Percentiles rank a stretch among this genome's conserved stretches.
Evolutionary conservation across 64 coral and sea anemone genomes (phyloP).

Genomic region (Orbicella faveolata): DNA sequence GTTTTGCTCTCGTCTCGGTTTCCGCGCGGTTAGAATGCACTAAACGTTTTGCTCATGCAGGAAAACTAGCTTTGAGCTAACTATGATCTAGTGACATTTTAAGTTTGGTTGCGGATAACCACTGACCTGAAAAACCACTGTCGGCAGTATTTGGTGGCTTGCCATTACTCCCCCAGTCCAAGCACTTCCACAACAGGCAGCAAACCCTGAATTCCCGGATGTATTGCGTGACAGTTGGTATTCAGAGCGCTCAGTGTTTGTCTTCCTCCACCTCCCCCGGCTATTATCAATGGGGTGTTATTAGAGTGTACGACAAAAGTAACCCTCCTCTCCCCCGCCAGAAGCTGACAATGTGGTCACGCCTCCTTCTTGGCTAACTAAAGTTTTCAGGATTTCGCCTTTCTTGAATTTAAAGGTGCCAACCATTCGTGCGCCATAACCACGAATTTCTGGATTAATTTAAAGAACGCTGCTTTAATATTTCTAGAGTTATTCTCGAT

Average conservation of each 20-base stretch:
- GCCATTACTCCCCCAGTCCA: background rate
- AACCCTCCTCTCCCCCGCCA: conserved; percentile 60
- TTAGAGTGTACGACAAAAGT: conserved; percentile 56
- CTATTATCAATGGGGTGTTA: conserved; percentile 65
- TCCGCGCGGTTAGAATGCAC: too few species aligned
- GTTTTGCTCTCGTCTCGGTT: too few species aligned
- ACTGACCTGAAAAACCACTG: background rate
- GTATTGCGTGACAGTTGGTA: background rate
- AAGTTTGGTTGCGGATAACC: too few species aligned
- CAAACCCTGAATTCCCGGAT: background rate
- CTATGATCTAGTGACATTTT: too few species aligned
- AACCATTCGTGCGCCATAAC: conserved; percentile 57
- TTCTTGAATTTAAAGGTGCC: conserved; percentile 54
- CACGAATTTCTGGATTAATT: conserved; percentile 40
- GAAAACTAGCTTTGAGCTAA: too few species aligned
- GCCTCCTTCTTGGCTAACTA: conserved; percentile 78
- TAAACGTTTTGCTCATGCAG: too few species aligned
- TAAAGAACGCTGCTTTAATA: too few species aligned
- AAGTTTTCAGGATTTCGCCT: conserved; percentile 64
- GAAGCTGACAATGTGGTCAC: too few species aligned
- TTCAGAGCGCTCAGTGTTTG: background rate
- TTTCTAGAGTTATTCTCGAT: too few species aligned
- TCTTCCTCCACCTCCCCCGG: conserved; percentile 81
- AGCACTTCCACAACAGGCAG: background rate
- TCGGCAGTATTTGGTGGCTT: background rate